Conservation (phyloP, 2,113 vertebrate genomes). For the Rutilus rutilus region DNA sequence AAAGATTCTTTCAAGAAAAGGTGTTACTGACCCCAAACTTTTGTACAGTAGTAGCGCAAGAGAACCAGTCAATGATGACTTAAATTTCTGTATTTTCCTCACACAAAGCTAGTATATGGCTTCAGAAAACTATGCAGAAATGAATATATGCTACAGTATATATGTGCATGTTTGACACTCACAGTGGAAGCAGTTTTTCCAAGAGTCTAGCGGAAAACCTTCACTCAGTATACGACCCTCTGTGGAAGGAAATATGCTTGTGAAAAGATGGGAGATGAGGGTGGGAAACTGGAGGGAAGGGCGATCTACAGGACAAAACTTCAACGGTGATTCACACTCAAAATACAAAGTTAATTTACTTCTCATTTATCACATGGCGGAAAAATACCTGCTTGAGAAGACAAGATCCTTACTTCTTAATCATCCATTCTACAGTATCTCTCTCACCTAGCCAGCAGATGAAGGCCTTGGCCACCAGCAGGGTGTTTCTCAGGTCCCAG, state of each 20-base stretch:
- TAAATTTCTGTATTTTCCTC: neutral
- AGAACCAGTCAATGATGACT: neutral
- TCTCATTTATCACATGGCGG: neutral
- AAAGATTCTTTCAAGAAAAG: neutral
- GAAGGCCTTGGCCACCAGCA: constrained; percentile 82
- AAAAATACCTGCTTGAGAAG: neutral
- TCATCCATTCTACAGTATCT: neutral
- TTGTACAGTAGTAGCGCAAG: neutral
- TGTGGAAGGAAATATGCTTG: constrained; percentile 52
- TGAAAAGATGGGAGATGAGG: neutral
- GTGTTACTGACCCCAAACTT: neutral
- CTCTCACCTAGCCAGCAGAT: constrained; percentile 81
- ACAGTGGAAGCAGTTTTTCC: constrained; percentile 88
- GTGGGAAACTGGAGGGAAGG: too few species aligned
- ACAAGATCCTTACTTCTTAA: neutral
- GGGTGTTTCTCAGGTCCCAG: constrained; percentile 85
- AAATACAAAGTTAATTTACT: neutral
- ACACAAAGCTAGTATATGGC: neutral
- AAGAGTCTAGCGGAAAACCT: constrained; percentile 73
- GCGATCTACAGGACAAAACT: too few species aligned
- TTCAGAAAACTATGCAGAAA: neutral
- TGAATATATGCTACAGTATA: neutral
- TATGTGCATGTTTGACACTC: constrained; percentile 61
- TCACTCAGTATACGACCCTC: constrained; percentile 81
- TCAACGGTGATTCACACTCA: neutral